phyloP scores from a whole-genome alignment of 92 coral and sea anemone genomes.

The Meandrina meandrites region DNA sequence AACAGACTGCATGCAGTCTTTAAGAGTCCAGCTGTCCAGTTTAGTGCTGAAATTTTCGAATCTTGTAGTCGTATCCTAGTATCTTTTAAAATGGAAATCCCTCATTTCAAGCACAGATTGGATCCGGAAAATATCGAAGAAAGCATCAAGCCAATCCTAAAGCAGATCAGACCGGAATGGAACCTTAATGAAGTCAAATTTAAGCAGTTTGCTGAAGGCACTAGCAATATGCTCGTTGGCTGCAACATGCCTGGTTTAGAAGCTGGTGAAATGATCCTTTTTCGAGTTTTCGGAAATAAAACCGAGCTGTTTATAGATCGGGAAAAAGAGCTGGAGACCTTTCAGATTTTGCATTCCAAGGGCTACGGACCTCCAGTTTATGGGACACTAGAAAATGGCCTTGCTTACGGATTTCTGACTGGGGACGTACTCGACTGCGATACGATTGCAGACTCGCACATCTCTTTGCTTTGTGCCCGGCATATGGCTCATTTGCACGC shows the following conservation, averaged over 20 bases:
- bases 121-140: slow-evolving; percentile 73
- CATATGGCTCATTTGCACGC: slow-evolving; percentile 92
- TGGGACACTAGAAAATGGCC: slow-evolving; percentile 88
- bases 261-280: slow-evolving; percentile 76
- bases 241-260: slow-evolving; percentile 60
- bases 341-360: slow-evolving; percentile 66
- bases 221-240: slow-evolving; percentile 93
- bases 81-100: slow-evolving; percentile 52
- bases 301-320: slow-evolving; percentile 96
- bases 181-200: slow-evolving; percentile 69
- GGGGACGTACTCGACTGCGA: slow-evolving; percentile 81
- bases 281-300: slow-evolving; percentile 89
- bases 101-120: slow-evolving; percentile 69
- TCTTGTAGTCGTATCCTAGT: not conserved
- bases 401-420: slow-evolving; percentile 78
- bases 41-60: not conserved
- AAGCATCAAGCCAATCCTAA: slow-evolving; percentile 69
- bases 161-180: slow-evolving; percentile 74
- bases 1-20: too few species aligned
- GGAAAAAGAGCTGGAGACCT: slow-evolving; percentile 82
- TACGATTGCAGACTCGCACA: slow-evolving; percentile 74
- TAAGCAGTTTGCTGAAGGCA: slow-evolving; percentile 84
- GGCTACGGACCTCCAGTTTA: slow-evolving; percentile 88
- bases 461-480: slow-evolving; percentile 76
- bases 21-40: not conserved